Conservation (phyloP, 2,797 vertebrate genomes). For the Malacoctenus gilli region DNA sequence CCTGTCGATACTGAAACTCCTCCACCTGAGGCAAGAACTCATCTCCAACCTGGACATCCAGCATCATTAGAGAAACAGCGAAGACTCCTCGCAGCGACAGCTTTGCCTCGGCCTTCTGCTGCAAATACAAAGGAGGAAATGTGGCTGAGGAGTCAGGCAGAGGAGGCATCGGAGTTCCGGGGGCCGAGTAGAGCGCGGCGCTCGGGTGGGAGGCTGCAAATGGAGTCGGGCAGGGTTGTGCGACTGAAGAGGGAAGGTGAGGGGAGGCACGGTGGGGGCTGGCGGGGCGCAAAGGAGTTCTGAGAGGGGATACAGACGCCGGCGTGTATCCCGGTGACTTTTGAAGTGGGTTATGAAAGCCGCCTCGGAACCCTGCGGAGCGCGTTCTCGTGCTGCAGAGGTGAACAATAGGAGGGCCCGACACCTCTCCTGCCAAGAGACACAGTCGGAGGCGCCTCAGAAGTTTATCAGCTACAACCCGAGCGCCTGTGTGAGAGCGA, state of each 20-base stretch:
- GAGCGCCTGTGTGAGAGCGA: no score
- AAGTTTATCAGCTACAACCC: no score
- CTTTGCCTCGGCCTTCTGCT: no score
- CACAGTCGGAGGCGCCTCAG: constrained; percentile 31
- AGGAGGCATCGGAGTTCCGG: constrained; percentile 2
- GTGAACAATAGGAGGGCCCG: constrained; percentile 43
- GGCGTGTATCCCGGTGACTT: constrained; percentile 36
- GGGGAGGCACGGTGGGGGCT: neutral
- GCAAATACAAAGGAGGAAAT: no score
- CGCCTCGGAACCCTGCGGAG: constrained; percentile 32
- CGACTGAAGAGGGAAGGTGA: constrained; percentile 25
- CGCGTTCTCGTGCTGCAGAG: constrained; percentile 39
- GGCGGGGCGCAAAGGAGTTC: constrained; percentile 25
- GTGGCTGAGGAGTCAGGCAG: no score
- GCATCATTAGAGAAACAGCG: no score
- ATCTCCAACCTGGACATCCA: no score
- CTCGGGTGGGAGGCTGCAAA: constrained; percentile 7
- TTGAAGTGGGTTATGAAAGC: constrained; percentile 62
- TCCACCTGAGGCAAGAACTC: no score
- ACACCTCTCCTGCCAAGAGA: constrained; percentile 30
- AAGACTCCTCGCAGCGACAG: no score
- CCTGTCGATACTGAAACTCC: no score
- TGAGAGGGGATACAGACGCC: constrained; percentile 34
- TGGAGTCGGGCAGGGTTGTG: constrained; percentile 8
- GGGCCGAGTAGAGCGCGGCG: neutral